Percentiles rank a stretch among this genome's conserved stretches.
These are phyloP conservation scores for Zootoca vivipara DNA, from an alignment of 2,113 vertebrate species.

Conservation along the genomic window DNA sequence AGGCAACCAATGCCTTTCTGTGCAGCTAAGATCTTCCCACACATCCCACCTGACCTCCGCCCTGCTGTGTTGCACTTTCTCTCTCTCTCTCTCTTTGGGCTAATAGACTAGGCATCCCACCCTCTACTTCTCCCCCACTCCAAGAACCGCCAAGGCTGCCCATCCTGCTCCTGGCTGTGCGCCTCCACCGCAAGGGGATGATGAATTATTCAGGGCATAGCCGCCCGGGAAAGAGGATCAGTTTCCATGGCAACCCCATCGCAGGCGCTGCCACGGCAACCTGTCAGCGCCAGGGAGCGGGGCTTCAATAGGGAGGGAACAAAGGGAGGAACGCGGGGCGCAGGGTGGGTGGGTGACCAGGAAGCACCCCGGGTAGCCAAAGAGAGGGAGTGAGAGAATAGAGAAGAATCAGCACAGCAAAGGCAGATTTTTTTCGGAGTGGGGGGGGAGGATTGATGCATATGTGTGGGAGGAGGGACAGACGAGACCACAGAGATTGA, in stretches of 20 bases:
- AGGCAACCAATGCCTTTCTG: not conserved
- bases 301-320: slow-evolving; percentile 31
- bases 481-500: not conserved
- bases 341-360: not conserved
- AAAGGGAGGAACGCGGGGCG: not conserved
- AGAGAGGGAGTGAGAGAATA: not conserved
- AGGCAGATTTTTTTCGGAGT: no score
- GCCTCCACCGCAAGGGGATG: slow-evolving; percentile 30
- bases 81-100: not conserved
- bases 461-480: not conserved
- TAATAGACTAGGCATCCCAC: not conserved
- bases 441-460: not conserved
- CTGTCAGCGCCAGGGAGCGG: slow-evolving; percentile 26
- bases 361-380: not conserved
- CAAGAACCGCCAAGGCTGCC: not conserved
- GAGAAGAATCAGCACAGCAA: not conserved
- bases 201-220: slow-evolving; percentile 48
- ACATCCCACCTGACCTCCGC: not conserved
- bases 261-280: slow-evolving; percentile 44
- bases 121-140: not conserved
- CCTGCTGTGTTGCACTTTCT: not conserved
- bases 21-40: not conserved
- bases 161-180: slow-evolving; percentile 4
- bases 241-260: slow-evolving; percentile 40
- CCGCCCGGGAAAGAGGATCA: slow-evolving; percentile 28